Percentiles rank a stretch among this genome's conserved stretches.
Conservation (phyloP, 2,797 vertebrate genomes). For the Amblyopsis hoosieri region DNA sequence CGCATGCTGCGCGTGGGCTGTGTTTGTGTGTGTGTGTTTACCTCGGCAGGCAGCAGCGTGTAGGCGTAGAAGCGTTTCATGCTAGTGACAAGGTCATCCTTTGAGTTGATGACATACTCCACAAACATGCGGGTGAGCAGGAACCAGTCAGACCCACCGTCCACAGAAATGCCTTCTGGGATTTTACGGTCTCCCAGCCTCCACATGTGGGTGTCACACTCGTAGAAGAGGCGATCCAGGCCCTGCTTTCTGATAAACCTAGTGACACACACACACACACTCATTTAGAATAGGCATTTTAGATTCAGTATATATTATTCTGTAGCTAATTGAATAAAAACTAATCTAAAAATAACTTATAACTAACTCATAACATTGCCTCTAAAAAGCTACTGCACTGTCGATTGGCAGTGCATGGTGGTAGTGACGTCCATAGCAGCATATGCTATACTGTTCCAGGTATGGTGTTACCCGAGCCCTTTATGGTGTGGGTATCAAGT, state of each 20-base stretch:
- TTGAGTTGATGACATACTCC: slow-evolving; percentile 93
- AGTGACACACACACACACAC: slow-evolving; percentile 16
- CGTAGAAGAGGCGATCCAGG: slow-evolving; percentile 92
- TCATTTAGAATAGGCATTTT: not conserved
- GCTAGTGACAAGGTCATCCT: slow-evolving; percentile 89
- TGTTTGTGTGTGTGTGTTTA: slow-evolving; percentile 54
- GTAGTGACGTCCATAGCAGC: slow-evolving; percentile 25
- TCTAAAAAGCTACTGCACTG: no score
- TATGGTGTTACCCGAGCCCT: slow-evolving; percentile 33
- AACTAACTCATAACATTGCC: not conserved
- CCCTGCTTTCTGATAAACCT: slow-evolving; percentile 98
- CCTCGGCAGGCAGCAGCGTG: slow-evolving; percentile 94
- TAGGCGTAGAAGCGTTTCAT: slow-evolving; percentile 97
- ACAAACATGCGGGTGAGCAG: slow-evolving; percentile 93
- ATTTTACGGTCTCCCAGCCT: slow-evolving; percentile 94
- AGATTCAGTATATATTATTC: not conserved
- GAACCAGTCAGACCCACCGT: slow-evolving; percentile 98
- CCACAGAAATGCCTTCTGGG: slow-evolving; percentile 92
- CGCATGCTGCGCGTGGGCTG: slow-evolving; percentile 2
- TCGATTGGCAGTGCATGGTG: not conserved
- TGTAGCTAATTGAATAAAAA: no score
- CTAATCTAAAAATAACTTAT: not conserved
- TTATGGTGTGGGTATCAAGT: slow-evolving; percentile 40
- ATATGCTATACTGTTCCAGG: not conserved
- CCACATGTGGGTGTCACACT: slow-evolving; percentile 99